These are phyloP conservation scores for Aeoliscus strigatus DNA, from an alignment of 2,797 vertebrate species.

Conservation along the genomic window DNA sequence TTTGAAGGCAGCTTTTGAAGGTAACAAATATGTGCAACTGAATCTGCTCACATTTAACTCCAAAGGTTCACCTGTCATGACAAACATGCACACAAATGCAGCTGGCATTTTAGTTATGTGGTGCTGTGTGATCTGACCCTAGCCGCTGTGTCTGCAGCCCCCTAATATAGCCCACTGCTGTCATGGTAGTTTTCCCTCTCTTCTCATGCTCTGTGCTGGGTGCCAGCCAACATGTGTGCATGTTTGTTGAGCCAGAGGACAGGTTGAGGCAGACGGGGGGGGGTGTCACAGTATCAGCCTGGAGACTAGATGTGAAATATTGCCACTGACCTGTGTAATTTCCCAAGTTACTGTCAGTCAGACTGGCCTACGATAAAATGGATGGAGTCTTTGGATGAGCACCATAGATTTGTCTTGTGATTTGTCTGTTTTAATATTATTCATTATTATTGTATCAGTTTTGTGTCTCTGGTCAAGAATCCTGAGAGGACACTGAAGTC, in stretches of 20 bases:
- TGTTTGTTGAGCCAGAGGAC: slow-evolving; percentile 37
- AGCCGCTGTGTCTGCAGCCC: slow-evolving; percentile 61
- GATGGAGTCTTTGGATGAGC: slow-evolving; percentile 1
- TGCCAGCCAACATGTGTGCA: slow-evolving; percentile 29
- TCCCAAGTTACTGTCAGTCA: slow-evolving; percentile 68
- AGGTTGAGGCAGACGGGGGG: slow-evolving; percentile 22
- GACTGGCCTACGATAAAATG: slow-evolving; percentile 27
- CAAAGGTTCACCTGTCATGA: slow-evolving; percentile 56
- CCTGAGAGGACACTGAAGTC: slow-evolving; percentile 8
- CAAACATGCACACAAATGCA: slow-evolving; percentile 35
- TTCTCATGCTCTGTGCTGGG: slow-evolving; percentile 32
- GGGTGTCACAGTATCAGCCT: slow-evolving; percentile 43
- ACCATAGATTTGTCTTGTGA: slow-evolving; percentile 1
- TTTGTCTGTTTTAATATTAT: not conserved
- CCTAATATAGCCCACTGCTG: slow-evolving; percentile 71
- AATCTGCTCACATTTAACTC: slow-evolving; percentile 41
- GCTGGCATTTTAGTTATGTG: slow-evolving; percentile 60
- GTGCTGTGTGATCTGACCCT: slow-evolving; percentile 67
- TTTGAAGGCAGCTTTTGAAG: slow-evolving; percentile 29
- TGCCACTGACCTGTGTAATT: slow-evolving; percentile 67
- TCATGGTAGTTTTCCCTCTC: slow-evolving; percentile 55
- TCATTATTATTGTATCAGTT: slow-evolving; percentile 7
- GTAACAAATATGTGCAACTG: slow-evolving; percentile 15
- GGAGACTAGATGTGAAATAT: slow-evolving; percentile 71
- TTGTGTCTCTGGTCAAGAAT: not conserved